These are phyloP conservation scores for Coregonus ussuriensis DNA, from an alignment of 2,797 vertebrate genomes.

Conservation along the genomic window DNA sequence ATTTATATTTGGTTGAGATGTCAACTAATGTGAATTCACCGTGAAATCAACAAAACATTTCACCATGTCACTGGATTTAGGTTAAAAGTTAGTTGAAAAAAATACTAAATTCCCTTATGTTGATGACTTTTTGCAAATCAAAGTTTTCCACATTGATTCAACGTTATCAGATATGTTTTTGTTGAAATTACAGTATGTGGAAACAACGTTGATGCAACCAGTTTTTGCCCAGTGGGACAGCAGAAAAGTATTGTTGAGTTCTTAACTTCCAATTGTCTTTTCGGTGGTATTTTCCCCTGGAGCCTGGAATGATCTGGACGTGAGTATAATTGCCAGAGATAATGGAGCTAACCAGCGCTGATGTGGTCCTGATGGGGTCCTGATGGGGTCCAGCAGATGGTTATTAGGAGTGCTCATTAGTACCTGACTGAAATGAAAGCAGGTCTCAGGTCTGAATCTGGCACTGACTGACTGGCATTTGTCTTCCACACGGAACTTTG, in stretches of 20 bases:
- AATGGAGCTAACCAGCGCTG: constrained; percentile 73
- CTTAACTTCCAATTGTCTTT: constrained; percentile 42
- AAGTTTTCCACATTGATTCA: too few relatives aligned
- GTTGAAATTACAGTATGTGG: too few relatives aligned
- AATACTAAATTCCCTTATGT: too few relatives aligned
- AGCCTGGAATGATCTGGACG: constrained; percentile 59
- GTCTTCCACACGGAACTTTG: constrained; percentile 41
- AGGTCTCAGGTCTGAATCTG: constrained; percentile 71
- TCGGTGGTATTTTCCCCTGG: constrained; percentile 38
- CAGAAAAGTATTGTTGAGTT: constrained; percentile 46
- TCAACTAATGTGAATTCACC: too few relatives aligned
- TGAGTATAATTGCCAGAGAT: constrained; percentile 76
- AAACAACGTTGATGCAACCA: too few relatives aligned
- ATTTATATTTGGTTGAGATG: too few relatives aligned
- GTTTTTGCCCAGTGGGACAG: constrained; percentile 10
- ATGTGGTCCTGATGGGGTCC: constrained; percentile 69
- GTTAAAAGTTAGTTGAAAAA: too few relatives aligned
- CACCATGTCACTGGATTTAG: too few relatives aligned
- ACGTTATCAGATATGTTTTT: too few relatives aligned
- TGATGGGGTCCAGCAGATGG: constrained; percentile 77
- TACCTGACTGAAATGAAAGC: constrained; percentile 62
- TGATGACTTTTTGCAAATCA: too few relatives aligned
- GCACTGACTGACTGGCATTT: constrained; percentile 69
- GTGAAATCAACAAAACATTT: too few relatives aligned
- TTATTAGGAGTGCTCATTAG: constrained; percentile 79